Conservation (phyloP, 2,888 invertebrate genomes). For the Masnerella sp. region DNA sequence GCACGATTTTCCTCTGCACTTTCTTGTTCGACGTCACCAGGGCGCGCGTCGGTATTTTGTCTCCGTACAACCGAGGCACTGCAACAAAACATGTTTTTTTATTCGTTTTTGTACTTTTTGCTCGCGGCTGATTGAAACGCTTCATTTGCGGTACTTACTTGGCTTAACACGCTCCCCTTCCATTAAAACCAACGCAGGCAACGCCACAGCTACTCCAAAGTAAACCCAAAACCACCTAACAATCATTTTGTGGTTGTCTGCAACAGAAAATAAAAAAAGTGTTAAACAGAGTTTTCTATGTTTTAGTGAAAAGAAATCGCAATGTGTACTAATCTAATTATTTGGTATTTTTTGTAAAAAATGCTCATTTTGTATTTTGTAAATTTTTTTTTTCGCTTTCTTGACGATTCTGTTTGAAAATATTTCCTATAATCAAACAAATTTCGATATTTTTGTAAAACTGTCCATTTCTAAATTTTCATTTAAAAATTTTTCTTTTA, state of each 20-base stretch:
- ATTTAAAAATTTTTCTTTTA: no score
- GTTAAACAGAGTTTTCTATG: background rate
- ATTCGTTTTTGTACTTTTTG: no score
- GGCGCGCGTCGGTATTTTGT: slow-evolving; percentile 79
- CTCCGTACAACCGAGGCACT: slow-evolving; percentile 81
- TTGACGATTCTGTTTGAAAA: no score
- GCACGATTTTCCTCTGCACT: slow-evolving; percentile 85
- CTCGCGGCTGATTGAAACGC: no score
- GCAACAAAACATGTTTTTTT: slow-evolving; percentile 59
- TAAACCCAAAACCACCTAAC: slow-evolving; percentile 71
- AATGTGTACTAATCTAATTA: no score
- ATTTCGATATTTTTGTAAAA: no score
- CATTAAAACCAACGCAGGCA: slow-evolving; percentile 70
- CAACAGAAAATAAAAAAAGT: slow-evolving; percentile 46
- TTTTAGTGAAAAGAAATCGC: no score
- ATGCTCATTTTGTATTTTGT: no score
- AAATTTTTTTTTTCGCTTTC: no score
- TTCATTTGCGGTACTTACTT: slow-evolving; percentile 58
- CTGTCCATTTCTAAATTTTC: no score
- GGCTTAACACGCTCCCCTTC: slow-evolving; percentile 71
- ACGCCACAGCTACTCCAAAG: slow-evolving; percentile 66
- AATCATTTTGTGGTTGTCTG: slow-evolving; percentile 61
- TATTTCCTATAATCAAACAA: no score
- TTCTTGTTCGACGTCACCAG: slow-evolving; percentile 80
- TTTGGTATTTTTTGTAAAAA: no score